These are phyloP conservation scores for Ciconia boyciana DNA, from an alignment of 2,113 vertebrate species.

Conservation along the genomic window DNA sequence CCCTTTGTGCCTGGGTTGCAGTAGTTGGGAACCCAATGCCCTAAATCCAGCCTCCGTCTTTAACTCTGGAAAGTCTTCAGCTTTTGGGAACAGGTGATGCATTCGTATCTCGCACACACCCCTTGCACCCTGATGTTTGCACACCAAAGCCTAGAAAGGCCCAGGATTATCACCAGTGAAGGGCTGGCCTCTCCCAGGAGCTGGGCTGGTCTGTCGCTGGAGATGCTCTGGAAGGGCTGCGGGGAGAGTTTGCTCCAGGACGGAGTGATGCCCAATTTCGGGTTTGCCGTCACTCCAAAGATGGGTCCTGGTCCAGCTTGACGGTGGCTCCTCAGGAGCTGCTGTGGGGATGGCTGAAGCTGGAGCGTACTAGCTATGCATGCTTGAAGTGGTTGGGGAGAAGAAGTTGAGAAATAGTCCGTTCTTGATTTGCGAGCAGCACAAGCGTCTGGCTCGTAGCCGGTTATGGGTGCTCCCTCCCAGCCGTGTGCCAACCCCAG, in stretches of 20 bases:
- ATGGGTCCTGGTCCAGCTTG: background rate
- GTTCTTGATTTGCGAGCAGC: background rate
- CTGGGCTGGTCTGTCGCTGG: background rate
- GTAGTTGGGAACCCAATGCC: slow-evolving; percentile 4
- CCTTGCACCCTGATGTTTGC: background rate
- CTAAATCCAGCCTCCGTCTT: background rate
- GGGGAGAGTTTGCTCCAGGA: background rate
- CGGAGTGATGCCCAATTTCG: background rate
- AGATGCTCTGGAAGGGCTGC: background rate
- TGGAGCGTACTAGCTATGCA: rapidly evolving
- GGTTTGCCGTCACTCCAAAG: background rate
- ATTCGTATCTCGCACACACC: background rate
- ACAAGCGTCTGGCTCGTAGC: rapidly evolving
- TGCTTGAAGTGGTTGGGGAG: background rate
- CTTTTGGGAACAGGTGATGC: background rate
- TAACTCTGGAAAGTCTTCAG: background rate
- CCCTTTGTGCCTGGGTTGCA: slow-evolving; percentile 61
- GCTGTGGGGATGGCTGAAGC: slow-evolving; percentile 4
- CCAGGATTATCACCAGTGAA: background rate
- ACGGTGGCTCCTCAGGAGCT: background rate
- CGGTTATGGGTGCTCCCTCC: rapidly evolving
- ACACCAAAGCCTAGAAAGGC: background rate
- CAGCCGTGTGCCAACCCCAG: rapidly evolving
- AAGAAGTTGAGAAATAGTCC: background rate
- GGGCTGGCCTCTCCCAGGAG: background rate